Evolutionary conservation across 1,140 invertebrate genomes (phyloP).

Genomic region (Dendrolimus kikuchii): DNA sequence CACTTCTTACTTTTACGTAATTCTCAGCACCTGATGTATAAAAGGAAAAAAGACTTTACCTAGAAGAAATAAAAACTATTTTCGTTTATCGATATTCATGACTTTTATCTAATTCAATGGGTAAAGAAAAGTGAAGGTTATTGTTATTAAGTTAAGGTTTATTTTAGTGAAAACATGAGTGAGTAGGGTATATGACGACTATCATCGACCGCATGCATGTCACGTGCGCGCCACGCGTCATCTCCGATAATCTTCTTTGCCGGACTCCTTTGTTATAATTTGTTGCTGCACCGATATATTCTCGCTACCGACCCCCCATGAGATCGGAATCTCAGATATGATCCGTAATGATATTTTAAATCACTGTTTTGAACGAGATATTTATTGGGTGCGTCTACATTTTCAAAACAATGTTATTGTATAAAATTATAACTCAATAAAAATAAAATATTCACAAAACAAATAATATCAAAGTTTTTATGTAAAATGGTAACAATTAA

Average conservation of each 20-base stretch:
- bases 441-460: no score
- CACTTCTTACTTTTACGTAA: conserved; percentile 61
- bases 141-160: conserved; percentile 6
- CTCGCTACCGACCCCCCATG: conserved; percentile 27
- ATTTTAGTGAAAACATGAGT: conserved; percentile 17
- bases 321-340: conserved; percentile 60
- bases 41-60: conserved; percentile 22
- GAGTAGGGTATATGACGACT: conserved; percentile 34
- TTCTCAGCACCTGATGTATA: conserved; percentile 14
- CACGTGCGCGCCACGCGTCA: conserved; percentile 57
- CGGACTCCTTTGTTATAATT: conserved; percentile 64
- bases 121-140: conserved; percentile 20
- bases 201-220: conserved; percentile 39
- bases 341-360: conserved; percentile 69
- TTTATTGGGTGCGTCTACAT: conserved; percentile 20
- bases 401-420: no score
- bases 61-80: conserved; percentile 18
- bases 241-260: conserved; percentile 63
- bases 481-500: no score
- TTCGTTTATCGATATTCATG: conserved; percentile 13
- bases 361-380: conserved; percentile 42
- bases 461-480: no score
- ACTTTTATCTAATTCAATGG: conserved; percentile 1
- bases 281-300: conserved; percentile 45
- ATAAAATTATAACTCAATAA: no score